phyloP scores from a whole-genome alignment of 2,888 invertebrate species.

The Drosophila borborema region DNA sequence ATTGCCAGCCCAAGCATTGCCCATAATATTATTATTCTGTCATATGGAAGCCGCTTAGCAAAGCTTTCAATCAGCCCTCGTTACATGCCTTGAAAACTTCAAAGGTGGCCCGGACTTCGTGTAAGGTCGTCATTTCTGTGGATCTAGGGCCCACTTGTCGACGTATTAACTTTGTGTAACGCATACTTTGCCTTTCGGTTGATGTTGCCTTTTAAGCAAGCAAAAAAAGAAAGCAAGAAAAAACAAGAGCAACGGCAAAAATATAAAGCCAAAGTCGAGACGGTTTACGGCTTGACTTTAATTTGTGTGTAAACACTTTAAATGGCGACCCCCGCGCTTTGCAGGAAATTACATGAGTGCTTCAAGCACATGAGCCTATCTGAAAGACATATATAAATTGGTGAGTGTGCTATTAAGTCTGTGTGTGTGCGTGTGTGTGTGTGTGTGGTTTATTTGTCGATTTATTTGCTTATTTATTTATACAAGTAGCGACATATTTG shows the following conservation, averaged over 20 bases:
- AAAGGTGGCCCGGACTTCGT: slow-evolving; percentile 32
- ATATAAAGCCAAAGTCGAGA: slow-evolving; percentile 42
- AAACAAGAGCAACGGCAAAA: not conserved
- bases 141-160: slow-evolving; percentile 34
- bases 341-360: slow-evolving; percentile 36
- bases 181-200: slow-evolving; percentile 57
- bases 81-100: slow-evolving; percentile 27
- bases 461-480: slow-evolving; percentile 60
- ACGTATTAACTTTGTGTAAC: slow-evolving; percentile 69
- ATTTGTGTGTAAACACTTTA: slow-evolving; percentile 79
- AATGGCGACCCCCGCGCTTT: slow-evolving; percentile 39
- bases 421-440: slow-evolving; percentile 40
- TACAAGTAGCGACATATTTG: slow-evolving; percentile 56
- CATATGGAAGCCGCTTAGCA: not conserved
- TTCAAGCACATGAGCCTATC: slow-evolving; percentile 56
- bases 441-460: slow-evolving; percentile 69
- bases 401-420: slow-evolving; percentile 11
- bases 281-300: slow-evolving; percentile 69
- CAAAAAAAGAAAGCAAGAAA: not conserved
- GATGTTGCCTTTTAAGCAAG: slow-evolving; percentile 30
- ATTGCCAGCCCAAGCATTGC: too few relatives aligned
- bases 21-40: not conserved
- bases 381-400: slow-evolving; percentile 1
- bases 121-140: slow-evolving; percentile 12
- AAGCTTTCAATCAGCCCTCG: slow-evolving; percentile 23